These are phyloP conservation scores for Pteronura brasiliensis DNA, from an alignment of 2,113 vertebrate genomes.

Conservation along the genomic window DNA sequence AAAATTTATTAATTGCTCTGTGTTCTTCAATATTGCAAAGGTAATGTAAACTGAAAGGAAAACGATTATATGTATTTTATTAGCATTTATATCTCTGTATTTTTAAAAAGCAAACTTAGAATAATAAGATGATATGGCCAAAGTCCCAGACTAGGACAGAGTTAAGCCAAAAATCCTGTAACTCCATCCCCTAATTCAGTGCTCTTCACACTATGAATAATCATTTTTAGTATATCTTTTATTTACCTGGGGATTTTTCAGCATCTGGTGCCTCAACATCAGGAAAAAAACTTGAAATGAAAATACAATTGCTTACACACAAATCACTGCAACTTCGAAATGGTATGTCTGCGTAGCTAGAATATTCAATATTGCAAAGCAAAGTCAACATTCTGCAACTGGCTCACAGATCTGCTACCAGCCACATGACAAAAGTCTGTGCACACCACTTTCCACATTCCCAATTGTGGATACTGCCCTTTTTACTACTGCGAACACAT, in stretches of 20 bases:
- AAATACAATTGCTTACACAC: not conserved
- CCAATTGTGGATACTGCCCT: too few relatives aligned
- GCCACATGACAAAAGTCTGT: not conserved
- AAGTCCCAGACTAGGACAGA: not conserved
- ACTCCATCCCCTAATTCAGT: not conserved
- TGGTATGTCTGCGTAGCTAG: not conserved
- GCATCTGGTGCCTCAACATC: not conserved
- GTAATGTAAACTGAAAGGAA: not conserved
- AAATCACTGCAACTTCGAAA: not conserved
- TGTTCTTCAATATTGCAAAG: not conserved
- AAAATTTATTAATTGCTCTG: not conserved
- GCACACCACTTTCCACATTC: not conserved
- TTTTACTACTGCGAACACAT: not conserved
- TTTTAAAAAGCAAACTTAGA: not conserved
- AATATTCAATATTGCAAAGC: not conserved
- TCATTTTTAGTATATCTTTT: not conserved
- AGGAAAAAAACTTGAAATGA: not conserved
- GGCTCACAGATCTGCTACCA: not conserved
- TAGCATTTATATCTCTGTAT: not conserved
- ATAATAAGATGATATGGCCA: not conserved
- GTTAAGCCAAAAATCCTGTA: not conserved
- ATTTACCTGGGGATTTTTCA: not conserved
- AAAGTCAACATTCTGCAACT: not conserved
- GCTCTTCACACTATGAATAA: not conserved
- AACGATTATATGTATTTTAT: not conserved